These are phyloP conservation scores for Pseudochirops corinnae DNA, from an alignment of 2,797 vertebrate genomes.

Conservation along the genomic window DNA sequence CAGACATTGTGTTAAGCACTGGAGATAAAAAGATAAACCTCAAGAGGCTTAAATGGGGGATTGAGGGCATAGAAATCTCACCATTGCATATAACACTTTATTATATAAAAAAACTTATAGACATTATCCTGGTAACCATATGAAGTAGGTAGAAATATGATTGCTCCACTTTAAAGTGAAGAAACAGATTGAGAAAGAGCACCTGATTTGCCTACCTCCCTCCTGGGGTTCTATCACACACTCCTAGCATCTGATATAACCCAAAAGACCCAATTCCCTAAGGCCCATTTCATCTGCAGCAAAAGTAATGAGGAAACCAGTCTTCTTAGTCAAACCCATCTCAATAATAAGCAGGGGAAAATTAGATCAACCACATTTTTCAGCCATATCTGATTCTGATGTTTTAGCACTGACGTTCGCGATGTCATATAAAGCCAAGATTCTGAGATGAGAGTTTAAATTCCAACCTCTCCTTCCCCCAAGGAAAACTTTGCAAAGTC, in stretches of 20 bases:
- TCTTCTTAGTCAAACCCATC: neutral
- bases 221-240: neutral
- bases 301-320: neutral
- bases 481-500: neutral
- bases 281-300: neutral
- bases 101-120: neutral
- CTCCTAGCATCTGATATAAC: neutral
- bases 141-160: neutral
- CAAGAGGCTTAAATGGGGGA: neutral
- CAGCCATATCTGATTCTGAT: neutral
- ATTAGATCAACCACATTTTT: neutral
- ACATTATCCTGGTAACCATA: neutral
- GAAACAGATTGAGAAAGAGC: neutral
- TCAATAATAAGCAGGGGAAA: neutral
- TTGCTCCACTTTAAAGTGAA: neutral
- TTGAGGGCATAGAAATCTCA: neutral
- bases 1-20: neutral
- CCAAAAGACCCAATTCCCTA: neutral
- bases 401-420: neutral
- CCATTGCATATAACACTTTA: neutral
- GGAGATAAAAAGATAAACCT: neutral
- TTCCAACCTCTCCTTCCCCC: neutral
- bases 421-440: conserved; percentile 17
- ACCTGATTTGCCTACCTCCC: neutral
- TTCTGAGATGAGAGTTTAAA: neutral